Conservation (phyloP, 2,888 invertebrate genomes). For the Papilio demoleus region DNA sequence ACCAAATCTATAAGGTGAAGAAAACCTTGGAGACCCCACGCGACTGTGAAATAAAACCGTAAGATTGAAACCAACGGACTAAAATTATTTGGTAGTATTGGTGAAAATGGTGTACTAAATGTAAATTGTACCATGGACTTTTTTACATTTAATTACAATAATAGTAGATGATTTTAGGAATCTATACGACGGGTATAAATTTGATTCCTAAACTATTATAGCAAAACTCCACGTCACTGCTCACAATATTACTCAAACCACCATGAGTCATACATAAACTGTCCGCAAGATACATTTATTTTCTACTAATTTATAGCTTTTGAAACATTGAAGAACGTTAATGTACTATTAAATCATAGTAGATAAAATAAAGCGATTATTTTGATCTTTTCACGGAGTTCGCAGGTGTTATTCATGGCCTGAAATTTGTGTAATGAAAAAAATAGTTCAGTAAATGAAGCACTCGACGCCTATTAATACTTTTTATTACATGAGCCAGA, state of each 20-base stretch:
- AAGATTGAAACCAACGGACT: too few species aligned
- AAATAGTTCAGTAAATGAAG: constrained; percentile 51
- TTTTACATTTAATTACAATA: too few species aligned
- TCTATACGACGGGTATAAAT: too few species aligned
- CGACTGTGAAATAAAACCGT: too few species aligned
- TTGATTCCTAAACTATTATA: not conserved
- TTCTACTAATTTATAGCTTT: constrained; percentile 1
- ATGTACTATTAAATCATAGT: constrained; percentile 12
- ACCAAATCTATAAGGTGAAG: too few species aligned
- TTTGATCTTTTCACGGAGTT: constrained; percentile 36
- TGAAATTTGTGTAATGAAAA: constrained; percentile 55
- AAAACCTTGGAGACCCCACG: too few species aligned
- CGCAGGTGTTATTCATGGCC: constrained; percentile 58
- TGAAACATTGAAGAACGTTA: not conserved
- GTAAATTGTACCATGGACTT: too few species aligned
- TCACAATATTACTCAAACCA: not conserved
- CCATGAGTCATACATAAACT: not conserved
- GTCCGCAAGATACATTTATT: not conserved
- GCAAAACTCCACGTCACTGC: not conserved
- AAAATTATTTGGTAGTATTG: too few species aligned
- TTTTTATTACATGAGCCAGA: constrained; percentile 47
- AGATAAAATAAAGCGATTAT: constrained; percentile 22
- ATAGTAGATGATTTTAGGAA: too few species aligned
- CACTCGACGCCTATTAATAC: constrained; percentile 53
- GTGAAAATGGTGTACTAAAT: too few species aligned